phyloP scores from a whole-genome alignment of 2,113 vertebrate species.

The Actinemys pallida region DNA sequence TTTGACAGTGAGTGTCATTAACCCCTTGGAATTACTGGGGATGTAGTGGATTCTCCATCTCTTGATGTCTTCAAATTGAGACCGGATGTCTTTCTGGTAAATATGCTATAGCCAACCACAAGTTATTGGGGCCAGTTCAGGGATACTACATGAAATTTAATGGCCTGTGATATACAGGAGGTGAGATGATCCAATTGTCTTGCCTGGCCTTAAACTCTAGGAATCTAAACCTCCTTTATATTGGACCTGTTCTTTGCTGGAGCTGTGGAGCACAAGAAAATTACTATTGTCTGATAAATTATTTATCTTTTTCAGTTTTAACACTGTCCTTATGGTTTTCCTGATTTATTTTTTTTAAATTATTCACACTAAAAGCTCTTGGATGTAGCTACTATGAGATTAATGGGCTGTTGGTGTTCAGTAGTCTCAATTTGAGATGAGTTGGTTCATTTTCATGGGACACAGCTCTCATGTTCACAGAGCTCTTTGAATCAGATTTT shows the following conservation, averaged over 20 bases:
- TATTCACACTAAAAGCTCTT: conserved; percentile 13
- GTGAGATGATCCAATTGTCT: fast-evolving
- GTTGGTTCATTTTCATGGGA: conserved; percentile 42
- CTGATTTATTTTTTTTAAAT: not conserved
- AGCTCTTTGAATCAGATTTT: conserved; percentile 53
- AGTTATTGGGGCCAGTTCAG: not conserved
- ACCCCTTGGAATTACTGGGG: not conserved
- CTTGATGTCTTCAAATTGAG: not conserved
- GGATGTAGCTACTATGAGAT: conserved; percentile 48
- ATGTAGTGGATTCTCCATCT: not conserved
- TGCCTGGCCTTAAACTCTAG: not conserved
- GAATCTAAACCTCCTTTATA: fast-evolving
- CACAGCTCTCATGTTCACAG: conserved; percentile 60
- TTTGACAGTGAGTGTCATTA: not conserved
- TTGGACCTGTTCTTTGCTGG: not conserved
- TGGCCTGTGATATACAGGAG: fast-evolving
- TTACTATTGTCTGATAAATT: not conserved
- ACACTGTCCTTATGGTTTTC: not conserved
- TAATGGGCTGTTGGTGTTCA: conserved; percentile 48
- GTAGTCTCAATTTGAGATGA: conserved; percentile 37
- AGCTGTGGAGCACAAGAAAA: not conserved
- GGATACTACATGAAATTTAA: not conserved
- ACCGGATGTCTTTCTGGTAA: not conserved
- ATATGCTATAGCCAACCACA: fast-evolving
- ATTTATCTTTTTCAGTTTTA: not conserved